Conservation (phyloP, 2,797 vertebrate species). For the Poecile montanus region DNA sequence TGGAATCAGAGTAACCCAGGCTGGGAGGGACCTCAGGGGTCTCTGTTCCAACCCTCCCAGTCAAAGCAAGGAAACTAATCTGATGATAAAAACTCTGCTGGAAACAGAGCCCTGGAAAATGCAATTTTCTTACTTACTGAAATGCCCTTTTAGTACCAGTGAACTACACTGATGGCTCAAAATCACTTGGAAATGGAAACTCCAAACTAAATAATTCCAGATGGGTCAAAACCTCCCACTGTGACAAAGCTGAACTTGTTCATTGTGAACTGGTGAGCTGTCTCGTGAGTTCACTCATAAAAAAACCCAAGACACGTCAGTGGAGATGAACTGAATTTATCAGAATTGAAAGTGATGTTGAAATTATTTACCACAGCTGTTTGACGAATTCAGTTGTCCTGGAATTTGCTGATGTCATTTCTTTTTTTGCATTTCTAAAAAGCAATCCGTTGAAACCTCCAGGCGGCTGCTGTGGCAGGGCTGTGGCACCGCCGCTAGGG, state of each 20-base stretch:
- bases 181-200: neutral
- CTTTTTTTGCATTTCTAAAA: neutral
- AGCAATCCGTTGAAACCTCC: rapidly evolving
- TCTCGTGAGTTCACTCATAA: neutral
- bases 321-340: neutral
- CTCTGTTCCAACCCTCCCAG: neutral
- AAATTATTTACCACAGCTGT: neutral
- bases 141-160: neutral
- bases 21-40: neutral
- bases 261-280: neutral
- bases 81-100: neutral
- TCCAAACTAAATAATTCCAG: neutral
- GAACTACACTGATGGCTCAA: neutral
- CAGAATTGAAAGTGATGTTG: neutral
- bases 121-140: neutral
- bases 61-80: neutral
- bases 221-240: neutral
- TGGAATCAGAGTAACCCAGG: neutral
- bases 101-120: neutral
- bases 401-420: neutral
- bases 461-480: neutral
- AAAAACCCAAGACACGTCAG: rapidly evolving
- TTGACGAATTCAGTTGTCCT: neutral
- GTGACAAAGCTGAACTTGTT: neutral
- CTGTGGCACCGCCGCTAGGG: neutral